Base-by-base conservation (phyloP, 1,140 invertebrate species). In the Mesaphorura yosii region DNA sequence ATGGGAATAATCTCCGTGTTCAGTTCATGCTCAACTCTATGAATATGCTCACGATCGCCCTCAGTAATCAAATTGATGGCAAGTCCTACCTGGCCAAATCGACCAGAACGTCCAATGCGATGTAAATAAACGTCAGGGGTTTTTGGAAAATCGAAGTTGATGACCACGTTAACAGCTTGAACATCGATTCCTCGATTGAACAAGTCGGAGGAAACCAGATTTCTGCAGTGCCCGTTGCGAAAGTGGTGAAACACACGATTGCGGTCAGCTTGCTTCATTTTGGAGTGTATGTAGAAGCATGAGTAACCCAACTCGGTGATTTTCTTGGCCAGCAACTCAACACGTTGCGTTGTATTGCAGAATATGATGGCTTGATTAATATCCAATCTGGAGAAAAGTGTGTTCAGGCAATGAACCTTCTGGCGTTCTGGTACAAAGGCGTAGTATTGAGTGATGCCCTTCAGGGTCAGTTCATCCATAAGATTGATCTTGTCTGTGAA, bases 311-410 rank as follows among this genome's bases (percentile, higher is more conserved):
- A 77, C 72, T 98, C 95, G 38, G 94, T 98, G 64, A 99, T 99
- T 73, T 98, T 99, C 75, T 98, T 98, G 19, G 96, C 95, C 60
- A 99, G 75, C 54, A 99, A 72, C 71, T 98, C 95, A 41, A 98
- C 96, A 63, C 96, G 83, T 75, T 98, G 93, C 57, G 95, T 98
- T 38, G 93, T 96, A 75, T 99, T 99, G 73, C 96, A 99, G 76
- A 99, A 99, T 71, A 99, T 99, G 67, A 99, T 99, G 65, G 93
- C 96, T 77, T 99, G 95, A 73, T 96, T 98, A 68, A 98, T 98
- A 83, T 98, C 92, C 66, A 98, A 77, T 83, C 98, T 98, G 59
- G 93, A 96, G 76, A 99, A 99, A 62, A 99, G 76, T 66, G 96
- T 99, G 74, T 99, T 99, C 69, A 99, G 79, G 74, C 96, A 99